Evolutionary conservation across 1,140 invertebrate genomes (phyloP).

Genomic region (Thereuonema tuberculata): DNA sequence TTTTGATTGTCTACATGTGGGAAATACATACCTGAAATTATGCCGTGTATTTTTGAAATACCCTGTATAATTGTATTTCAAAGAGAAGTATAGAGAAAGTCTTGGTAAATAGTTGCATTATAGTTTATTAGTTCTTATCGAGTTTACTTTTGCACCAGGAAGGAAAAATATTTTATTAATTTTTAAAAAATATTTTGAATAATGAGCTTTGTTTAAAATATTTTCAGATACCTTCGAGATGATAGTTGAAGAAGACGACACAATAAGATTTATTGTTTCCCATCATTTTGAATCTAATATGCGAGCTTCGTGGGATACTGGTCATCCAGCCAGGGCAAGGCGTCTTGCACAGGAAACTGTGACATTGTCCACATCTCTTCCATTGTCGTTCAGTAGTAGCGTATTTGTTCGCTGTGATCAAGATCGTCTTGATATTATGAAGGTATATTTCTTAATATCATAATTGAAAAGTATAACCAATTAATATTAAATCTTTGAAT

Average conservation of each 20-base stretch:
- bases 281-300: conserved; percentile 87
- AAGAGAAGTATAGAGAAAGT: no score
- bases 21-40: no score
- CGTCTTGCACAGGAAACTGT: conserved; percentile 89
- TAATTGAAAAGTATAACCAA: neutral
- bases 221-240: conserved; percentile 74
- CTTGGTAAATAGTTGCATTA: no score
- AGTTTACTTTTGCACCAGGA: no score
- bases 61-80: no score
- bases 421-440: conserved; percentile 88
- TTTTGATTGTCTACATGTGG: no score
- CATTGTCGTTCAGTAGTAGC: conserved; percentile 82
- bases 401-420: conserved; percentile 93
- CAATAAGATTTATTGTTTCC: conserved; percentile 67
- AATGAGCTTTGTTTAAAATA: neutral
- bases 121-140: no score
- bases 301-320: conserved; percentile 63
- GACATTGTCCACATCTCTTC: conserved; percentile 83
- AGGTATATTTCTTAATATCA: conserved; percentile 40
- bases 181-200: no score
- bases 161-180: no score
- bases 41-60: no score
- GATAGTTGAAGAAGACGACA: conserved; percentile 62
- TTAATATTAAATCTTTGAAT: no score
- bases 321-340: conserved; percentile 70